phyloP scores from a whole-genome alignment of 2,797 vertebrate genomes.

The Cottoperca gobio region DNA sequence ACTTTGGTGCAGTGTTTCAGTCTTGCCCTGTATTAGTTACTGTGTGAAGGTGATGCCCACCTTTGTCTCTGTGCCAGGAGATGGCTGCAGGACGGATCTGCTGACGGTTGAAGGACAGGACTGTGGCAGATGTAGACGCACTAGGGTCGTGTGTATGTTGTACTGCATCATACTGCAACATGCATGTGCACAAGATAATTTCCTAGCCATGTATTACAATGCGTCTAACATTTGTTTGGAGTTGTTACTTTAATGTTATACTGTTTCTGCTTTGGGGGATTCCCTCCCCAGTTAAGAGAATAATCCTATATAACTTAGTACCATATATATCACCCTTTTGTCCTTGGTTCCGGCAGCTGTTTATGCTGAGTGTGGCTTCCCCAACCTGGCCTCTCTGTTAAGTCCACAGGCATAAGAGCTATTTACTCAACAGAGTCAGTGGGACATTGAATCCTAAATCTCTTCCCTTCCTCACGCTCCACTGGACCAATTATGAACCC shows the following conservation, averaged over 20 bases:
- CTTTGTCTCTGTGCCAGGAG: conserved; percentile 63
- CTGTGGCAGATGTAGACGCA: conserved; percentile 32
- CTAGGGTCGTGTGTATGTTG: neutral
- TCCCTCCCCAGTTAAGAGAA: conserved; percentile 28
- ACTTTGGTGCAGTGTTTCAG: conserved; percentile 60
- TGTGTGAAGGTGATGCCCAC: conserved; percentile 69
- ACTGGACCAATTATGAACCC: conserved; percentile 77
- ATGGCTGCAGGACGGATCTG: conserved; percentile 49
- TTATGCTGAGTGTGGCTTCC: conserved; percentile 63
- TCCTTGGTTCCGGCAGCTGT: conserved; percentile 66
- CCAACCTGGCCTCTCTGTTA: conserved; percentile 74
- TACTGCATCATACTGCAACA: neutral
- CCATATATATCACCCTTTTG: conserved; percentile 54
- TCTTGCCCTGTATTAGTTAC: conserved; percentile 59
- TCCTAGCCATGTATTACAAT: neutral
- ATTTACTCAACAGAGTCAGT: conserved; percentile 83
- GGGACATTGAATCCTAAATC: conserved; percentile 82
- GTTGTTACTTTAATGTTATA: neutral
- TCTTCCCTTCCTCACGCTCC: conserved; percentile 79
- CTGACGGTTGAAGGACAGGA: conserved; percentile 48
- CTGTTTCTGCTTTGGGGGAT: conserved; percentile 30
- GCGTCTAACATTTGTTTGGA: neutral
- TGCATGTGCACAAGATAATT: neutral
- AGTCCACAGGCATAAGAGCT: conserved; percentile 78
- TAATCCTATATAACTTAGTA: conserved; percentile 41